Base-by-base conservation (phyloP, 2,797 vertebrate genomes). In the Helarctos malayanus region DNA sequence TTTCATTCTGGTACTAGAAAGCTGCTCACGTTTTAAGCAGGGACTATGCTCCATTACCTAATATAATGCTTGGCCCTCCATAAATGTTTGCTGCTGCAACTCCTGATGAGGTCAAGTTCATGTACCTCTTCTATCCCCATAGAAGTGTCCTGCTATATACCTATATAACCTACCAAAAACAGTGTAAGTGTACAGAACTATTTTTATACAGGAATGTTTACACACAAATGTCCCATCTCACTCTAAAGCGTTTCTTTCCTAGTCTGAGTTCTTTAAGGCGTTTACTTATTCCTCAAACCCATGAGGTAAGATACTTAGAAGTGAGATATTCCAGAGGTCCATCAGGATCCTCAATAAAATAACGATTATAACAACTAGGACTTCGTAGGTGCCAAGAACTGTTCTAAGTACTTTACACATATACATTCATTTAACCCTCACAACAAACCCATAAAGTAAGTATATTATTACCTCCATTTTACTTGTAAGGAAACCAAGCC, bases 241-340 rank as follows among this genome's bases (percentile, higher is more conserved):
- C 18, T 47, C 52, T 84, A 80, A 75, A 56, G 14, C 3, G 14
- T 45, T 57, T 93, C 73, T 68, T 81, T 91, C n/a, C 27, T 29
- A 61, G 35, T 88, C 47, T 69, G 69, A 90, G 4, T 61, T 86
- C 63, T 78, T 59, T 84, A 94, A 91, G 78, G 88, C 73, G 32
- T 32, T 47, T 47, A 96, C 85, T 91, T 85, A 94, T 82, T 71
- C 47, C 18, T 29, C 52, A 93, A 78, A 95, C 11, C 61, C 52
- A 5, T 59, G 41, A n/a, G 23, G 10, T 76, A 29, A 88, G 49
- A 41, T 91, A 68, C 12, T 94, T 59, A 91, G 57, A 3, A 91
- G 35, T 45, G 38, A 61, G n/a, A 45, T 29, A 25, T 29, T 32
- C 32, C 18, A 63, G 35, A 47, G 7, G 23, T 61, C 54, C 89